Percentiles rank a stretch among this genome's conserved stretches.
Evolutionary conservation across 1,140 invertebrate species (phyloP).

Genomic region (Babylonia areolata): DNA sequence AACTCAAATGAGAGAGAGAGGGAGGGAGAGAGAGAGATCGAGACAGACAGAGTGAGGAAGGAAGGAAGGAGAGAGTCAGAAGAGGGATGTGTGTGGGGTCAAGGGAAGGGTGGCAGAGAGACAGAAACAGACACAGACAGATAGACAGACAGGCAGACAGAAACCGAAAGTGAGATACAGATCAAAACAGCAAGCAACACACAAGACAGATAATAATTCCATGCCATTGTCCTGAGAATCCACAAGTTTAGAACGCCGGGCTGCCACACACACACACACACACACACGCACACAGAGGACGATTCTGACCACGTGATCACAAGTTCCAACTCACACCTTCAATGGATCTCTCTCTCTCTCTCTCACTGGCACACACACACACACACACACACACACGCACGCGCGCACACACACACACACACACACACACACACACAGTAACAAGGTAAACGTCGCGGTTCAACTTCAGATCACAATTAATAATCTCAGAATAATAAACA

Average conservation of each 20-base stretch:
- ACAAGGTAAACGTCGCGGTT: neutral
- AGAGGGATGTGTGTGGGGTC: too few species aligned
- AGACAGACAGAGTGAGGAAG: neutral
- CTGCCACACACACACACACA: slow-evolving; percentile 21
- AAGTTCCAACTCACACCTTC: neutral
- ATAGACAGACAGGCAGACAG: neutral
- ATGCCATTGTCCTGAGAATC: neutral
- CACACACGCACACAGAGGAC: slow-evolving; percentile 3
- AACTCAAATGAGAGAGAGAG: too few species aligned
- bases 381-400: slow-evolving; percentile 32
- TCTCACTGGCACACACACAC: slow-evolving; percentile 18
- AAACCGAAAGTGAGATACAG: neutral
- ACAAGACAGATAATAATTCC: neutral
- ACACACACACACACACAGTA: neutral
- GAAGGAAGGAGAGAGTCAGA: neutral
- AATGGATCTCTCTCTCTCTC: slow-evolving; percentile 14
- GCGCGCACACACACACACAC: slow-evolving; percentile 13
- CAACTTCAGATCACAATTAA: neutral
- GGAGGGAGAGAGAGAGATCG: neutral
- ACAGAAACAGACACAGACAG: neutral
- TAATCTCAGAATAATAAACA: too few species aligned
- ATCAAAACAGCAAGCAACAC: neutral
- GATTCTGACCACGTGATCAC: neutral
- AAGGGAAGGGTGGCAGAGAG: neutral
- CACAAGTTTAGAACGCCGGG: too few species aligned